Base-by-base conservation (phyloP, 1,140 invertebrate species). In the Bombus pyrosoma region DNA sequence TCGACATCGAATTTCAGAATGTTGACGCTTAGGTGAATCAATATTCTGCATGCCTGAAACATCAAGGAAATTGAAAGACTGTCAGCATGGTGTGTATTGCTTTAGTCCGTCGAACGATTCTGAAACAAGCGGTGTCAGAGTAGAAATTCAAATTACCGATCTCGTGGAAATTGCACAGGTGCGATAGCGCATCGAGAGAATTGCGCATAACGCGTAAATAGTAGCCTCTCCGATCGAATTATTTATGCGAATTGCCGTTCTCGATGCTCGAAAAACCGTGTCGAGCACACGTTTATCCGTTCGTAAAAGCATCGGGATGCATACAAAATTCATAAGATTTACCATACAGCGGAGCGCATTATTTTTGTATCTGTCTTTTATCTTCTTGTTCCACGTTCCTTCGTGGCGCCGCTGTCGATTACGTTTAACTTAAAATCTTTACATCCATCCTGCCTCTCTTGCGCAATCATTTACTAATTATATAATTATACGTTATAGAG, bases 181-280 rank as follows among this genome's bases (percentile, higher is more conserved):
- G 47, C 39, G 69, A 81, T 62, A 5, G 69, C 34, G 12, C 69
- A 37, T 75, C 32, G 8, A 13, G 12, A n/a, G 71, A 71, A 41
- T 79, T 68, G 39, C 83, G 68, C 25, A 68, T 64, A 47, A 80
- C 69, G 37, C 41, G 68, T 57, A 32, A 72, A 69, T 41, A 41
- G 73, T 53, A 68, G 64, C n/a, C 18, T 76, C 57, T 47, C 43
- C 25, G 37, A 3, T n/a, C 28, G 41, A 28, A 43, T 78, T 71
- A 72, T 84, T 84, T 43, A 79, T 47, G 83, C 39, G 83, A 41
- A 71, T 72, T 10, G 37, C 32, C 41, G 83, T 81, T 62, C 77
- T n/a, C 41, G 68, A 80, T 85, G 68, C 77, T 85, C 77, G 77
- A 66, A 81, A 85, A 85, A 53, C 77, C 83, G 76, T 85, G 83